phyloP scores from a whole-genome alignment of 2,113 vertebrate genomes.

The Copsychus sechellarum region DNA sequence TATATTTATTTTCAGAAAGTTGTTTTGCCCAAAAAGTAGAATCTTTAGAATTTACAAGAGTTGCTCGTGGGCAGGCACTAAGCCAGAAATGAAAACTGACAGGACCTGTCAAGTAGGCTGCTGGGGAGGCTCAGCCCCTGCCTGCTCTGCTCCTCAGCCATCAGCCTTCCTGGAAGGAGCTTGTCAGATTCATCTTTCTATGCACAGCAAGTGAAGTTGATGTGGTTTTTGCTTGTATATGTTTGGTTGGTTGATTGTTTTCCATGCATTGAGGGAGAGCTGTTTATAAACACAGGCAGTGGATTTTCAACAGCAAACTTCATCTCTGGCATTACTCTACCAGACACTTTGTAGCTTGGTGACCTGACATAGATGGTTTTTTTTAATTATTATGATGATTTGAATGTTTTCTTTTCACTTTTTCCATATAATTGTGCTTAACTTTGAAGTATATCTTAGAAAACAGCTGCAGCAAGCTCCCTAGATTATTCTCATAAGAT shows the following conservation, averaged over 20 bases:
- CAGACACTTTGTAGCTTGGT: background rate
- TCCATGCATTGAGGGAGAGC: accelerated
- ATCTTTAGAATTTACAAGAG: background rate
- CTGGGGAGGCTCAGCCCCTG: background rate
- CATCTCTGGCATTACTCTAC: background rate
- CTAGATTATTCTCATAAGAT: background rate
- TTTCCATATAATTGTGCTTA: background rate
- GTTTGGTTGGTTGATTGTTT: background rate
- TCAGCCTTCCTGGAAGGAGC: constrained; percentile 16
- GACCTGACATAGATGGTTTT: background rate
- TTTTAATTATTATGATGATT: accelerated
- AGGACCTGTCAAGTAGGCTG: constrained; percentile 13
- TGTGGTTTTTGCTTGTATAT: background rate
- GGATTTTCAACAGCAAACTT: background rate
- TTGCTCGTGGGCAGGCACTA: background rate
- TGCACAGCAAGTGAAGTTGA: background rate
- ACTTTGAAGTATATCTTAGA: background rate
- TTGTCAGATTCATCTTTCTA: background rate
- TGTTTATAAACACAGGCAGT: background rate
- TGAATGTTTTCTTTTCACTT: background rate
- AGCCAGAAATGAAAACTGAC: constrained; percentile 21
- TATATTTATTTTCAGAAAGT: background rate
- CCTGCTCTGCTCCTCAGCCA: background rate
- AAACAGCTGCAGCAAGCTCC: background rate
- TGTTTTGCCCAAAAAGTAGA: background rate